These are phyloP conservation scores for Pseudochromis fuscus DNA, from an alignment of 2,797 vertebrate species.

Conservation along the genomic window DNA sequence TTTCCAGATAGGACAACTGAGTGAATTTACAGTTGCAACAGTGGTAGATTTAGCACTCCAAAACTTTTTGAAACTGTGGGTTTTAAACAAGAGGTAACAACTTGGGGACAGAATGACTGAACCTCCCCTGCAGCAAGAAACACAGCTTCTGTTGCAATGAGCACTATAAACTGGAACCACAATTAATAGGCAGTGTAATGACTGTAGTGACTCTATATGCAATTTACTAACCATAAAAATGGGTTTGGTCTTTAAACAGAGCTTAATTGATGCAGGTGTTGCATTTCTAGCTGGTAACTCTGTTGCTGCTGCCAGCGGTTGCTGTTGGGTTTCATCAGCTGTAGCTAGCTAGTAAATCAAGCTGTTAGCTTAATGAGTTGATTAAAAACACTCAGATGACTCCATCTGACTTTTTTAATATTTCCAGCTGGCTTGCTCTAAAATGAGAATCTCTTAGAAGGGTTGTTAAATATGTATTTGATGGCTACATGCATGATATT, in stretches of 20 bases:
- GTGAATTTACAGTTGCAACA: neutral
- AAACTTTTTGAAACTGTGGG: too few species aligned
- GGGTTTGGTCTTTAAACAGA: neutral
- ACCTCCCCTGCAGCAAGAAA: neutral
- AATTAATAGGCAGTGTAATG: too few species aligned
- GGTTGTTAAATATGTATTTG: neutral
- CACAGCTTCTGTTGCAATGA: neutral
- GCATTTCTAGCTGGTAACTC: neutral
- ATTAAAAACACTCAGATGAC: too few species aligned
- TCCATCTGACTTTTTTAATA: neutral
- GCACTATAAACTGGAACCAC: too few species aligned
- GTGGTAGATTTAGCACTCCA: neutral
- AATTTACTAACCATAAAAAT: too few species aligned
- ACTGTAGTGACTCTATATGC: too few species aligned
- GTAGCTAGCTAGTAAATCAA: too few species aligned
- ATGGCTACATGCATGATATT: neutral
- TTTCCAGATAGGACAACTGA: neutral
- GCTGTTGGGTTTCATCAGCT: too few species aligned
- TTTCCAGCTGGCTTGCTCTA: neutral
- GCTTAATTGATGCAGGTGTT: neutral
- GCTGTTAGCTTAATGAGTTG: too few species aligned
- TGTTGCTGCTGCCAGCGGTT: neutral
- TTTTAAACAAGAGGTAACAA: too few species aligned
- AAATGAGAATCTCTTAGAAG: too few species aligned
- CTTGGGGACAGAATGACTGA: too few species aligned